A percentile compares a stretch with the other conserved stretches of the same genome.
These are phyloP conservation scores for Phoxinus phoxinus DNA, from an alignment of 2,113 vertebrate species.

Conservation along the genomic window DNA sequence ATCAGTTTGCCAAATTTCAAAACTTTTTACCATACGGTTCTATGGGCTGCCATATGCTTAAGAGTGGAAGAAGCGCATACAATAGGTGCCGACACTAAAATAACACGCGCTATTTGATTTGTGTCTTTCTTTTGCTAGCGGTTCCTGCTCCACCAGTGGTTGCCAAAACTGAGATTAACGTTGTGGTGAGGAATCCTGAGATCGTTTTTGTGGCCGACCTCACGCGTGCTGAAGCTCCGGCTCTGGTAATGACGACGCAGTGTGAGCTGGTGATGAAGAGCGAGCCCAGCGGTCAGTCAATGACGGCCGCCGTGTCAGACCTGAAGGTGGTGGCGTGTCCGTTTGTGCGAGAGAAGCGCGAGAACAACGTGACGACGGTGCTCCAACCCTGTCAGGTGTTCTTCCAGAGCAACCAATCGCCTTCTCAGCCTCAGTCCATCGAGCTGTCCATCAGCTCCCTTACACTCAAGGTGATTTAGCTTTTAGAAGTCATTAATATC, in stretches of 20 bases:
- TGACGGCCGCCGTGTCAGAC: slow-evolving; percentile 87
- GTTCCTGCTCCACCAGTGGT: slow-evolving; percentile 70
- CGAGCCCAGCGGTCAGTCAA: slow-evolving; percentile 73
- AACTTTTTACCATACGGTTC: no score
- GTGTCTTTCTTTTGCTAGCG: slow-evolving; percentile 24
- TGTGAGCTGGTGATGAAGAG: slow-evolving; percentile 86
- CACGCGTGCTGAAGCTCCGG: slow-evolving; percentile 88
- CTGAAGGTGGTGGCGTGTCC: slow-evolving; percentile 91
- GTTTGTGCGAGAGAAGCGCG: slow-evolving; percentile 85
- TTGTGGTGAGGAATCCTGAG: slow-evolving; percentile 91
- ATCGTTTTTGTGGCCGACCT: slow-evolving; percentile 97
- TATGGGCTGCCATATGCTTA: no score
- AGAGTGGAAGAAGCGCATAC: no score
- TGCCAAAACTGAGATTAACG: slow-evolving; percentile 84
- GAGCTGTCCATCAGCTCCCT: slow-evolving; percentile 86
- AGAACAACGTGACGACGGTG: slow-evolving; percentile 85
- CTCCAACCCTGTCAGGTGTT: slow-evolving; percentile 93
- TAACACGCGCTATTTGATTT: no score
- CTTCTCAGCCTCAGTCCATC: slow-evolving; percentile 80
- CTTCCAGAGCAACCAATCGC: slow-evolving; percentile 78
- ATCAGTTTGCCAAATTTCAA: no score
- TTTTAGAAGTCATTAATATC: background rate
- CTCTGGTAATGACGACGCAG: slow-evolving; percentile 90
- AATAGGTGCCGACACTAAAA: no score
- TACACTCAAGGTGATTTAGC: slow-evolving; percentile 82